Conservation (phyloP, 2,797 vertebrate species). For the Toxotes lorentzi region DNA sequence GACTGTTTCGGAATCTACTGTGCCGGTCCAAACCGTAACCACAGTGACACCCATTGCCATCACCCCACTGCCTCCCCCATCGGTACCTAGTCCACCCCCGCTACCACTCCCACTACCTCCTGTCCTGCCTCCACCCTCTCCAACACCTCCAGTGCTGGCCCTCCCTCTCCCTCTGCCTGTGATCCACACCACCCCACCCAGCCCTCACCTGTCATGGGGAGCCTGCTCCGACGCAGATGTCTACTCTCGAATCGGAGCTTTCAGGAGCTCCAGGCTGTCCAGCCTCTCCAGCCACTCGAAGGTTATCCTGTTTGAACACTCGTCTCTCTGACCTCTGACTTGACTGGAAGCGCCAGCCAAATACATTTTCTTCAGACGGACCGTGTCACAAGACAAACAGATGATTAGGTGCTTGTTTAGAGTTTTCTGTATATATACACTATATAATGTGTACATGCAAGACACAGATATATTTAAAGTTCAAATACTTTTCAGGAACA, state of each 20-base stretch:
- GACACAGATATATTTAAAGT: not conserved
- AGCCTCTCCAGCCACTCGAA: conserved; percentile 79
- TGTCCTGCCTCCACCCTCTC: conserved; percentile 34
- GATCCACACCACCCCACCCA: conserved; percentile 80
- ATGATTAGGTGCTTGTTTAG: not conserved
- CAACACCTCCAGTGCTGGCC: conserved; percentile 28
- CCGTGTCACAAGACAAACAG: not conserved
- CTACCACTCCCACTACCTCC: conserved; percentile 53
- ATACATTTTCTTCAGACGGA: not conserved
- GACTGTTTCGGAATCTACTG: not conserved
- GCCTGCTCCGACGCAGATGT: conserved; percentile 80
- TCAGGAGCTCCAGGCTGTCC: conserved; percentile 76
- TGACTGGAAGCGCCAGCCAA: not conserved
- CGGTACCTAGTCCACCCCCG: conserved; percentile 10
- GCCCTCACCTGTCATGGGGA: conserved; percentile 81
- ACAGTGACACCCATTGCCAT: not conserved
- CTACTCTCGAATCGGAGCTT: conserved; percentile 83
- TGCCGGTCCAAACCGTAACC: conserved; percentile 26
- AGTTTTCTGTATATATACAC: not conserved
- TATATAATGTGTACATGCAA: not conserved
- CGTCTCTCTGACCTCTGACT: conserved; percentile 69
- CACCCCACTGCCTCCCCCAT: conserved; percentile 22
- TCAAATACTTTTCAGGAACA: not conserved
- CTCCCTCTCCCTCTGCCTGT: conserved; percentile 66
- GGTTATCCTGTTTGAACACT: conserved; percentile 88